Evolutionary conservation across 2,113 vertebrate genomes (phyloP).

Genomic region (Anarhynchus alexandrinus): DNA sequence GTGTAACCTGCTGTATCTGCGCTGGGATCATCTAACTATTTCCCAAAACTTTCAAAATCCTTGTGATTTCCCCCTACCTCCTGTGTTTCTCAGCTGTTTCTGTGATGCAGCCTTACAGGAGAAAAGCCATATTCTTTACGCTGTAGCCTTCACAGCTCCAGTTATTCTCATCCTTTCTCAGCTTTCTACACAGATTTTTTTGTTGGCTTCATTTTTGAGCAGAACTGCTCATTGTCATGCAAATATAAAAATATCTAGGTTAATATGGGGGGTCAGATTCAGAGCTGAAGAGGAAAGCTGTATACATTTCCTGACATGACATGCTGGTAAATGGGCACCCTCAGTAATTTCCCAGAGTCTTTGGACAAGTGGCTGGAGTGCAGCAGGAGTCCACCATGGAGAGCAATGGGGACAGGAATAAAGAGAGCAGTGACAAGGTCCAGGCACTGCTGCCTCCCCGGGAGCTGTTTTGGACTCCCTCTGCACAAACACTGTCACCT

Average conservation of each 20-base stretch:
- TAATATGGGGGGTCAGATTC: neutral
- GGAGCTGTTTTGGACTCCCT: neutral
- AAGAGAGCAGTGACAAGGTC: neutral
- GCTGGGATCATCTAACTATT: neutral
- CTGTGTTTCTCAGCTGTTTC: neutral
- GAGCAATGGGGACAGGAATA: neutral
- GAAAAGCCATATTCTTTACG: neutral
- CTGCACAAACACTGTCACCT: neutral
- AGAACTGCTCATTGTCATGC: neutral
- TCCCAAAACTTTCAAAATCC: neutral
- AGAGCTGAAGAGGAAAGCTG: accelerated
- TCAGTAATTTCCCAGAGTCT: neutral
- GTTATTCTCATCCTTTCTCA: neutral
- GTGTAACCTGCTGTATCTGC: neutral
- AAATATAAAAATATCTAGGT: neutral
- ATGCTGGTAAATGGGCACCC: neutral
- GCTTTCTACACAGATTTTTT: neutral
- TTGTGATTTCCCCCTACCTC: neutral
- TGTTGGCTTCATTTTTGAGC: neutral
- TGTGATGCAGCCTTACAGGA: neutral
- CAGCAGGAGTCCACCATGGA: neutral
- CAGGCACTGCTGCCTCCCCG: neutral
- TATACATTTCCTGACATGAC: neutral
- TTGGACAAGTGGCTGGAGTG: neutral
- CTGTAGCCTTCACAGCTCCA: neutral